A percentile compares a stretch with the other conserved stretches of the same genome.
Evolutionary conservation across 2,888 invertebrate species (phyloP).

Genomic region (Pheosia tremula): DNA sequence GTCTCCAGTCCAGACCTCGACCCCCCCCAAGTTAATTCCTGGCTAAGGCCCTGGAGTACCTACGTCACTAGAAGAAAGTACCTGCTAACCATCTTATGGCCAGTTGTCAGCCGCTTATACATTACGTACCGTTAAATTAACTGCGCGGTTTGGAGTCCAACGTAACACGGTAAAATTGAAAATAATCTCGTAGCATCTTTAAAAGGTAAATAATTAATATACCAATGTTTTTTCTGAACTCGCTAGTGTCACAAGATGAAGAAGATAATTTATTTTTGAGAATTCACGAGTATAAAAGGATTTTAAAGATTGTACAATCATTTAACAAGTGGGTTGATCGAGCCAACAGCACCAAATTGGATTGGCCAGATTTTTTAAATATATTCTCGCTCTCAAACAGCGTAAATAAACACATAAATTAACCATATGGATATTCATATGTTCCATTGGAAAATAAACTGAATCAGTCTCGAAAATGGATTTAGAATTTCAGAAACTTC

Average conservation of each 20-base stretch:
- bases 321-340: not conserved
- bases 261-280: no score
- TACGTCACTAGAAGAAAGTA: not conserved
- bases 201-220: not conserved
- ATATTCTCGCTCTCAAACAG: no score
- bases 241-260: not conserved
- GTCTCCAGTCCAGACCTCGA: no score
- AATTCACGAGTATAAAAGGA: not conserved
- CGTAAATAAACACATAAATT: no score
- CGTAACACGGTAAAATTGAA: conserved; percentile 1
- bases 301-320: not conserved
- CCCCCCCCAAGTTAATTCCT: no score
- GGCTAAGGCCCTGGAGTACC: no score
- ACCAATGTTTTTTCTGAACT: not conserved
- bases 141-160: conserved; percentile 23
- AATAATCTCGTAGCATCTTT: not conserved
- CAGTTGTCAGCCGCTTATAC: not conserved
- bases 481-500: no score
- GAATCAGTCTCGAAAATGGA: no score
- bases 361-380: not conserved
- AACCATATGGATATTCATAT: no score
- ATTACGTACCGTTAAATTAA: conserved; percentile 37
- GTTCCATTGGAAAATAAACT: no score
- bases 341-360: not conserved
- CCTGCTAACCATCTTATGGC: not conserved